Conservation (phyloP, 2,888 invertebrate genomes). For the Mesorhabditis spiculigera region DNA sequence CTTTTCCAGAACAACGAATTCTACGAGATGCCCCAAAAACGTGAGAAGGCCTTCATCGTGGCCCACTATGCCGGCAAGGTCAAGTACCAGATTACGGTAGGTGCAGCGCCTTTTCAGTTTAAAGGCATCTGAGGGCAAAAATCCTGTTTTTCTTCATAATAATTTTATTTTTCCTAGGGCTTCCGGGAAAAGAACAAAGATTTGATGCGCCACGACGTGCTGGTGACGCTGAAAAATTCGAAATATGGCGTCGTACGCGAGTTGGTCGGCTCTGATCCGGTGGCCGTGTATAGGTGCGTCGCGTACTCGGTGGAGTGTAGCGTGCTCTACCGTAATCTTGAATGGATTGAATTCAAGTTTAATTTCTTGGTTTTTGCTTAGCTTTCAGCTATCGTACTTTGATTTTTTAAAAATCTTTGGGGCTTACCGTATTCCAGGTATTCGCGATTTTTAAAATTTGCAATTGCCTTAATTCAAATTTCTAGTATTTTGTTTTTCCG, state of each 20-base stretch:
- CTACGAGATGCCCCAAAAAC: slow-evolving; percentile 86
- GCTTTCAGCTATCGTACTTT: no score
- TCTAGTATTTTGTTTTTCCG: no score
- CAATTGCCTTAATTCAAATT: no score
- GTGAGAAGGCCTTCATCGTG: slow-evolving; percentile 86
- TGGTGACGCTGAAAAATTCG: slow-evolving; percentile 86
- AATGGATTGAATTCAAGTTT: no score
- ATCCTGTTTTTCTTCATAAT: background rate
- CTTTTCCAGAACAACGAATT: slow-evolving; percentile 69
- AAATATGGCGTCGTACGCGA: slow-evolving; percentile 87
- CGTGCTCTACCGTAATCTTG: no score
- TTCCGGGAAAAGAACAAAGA: slow-evolving; percentile 94
- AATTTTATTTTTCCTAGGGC: slow-evolving; percentile 63
- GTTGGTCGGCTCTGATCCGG: slow-evolving; percentile 85
- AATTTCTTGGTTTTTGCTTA: no score
- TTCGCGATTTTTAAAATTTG: no score
- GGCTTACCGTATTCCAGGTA: no score
- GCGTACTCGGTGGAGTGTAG: no score
- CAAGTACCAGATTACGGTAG: slow-evolving; percentile 77
- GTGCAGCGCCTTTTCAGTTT: slow-evolving; percentile 70
- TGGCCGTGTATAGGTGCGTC: slow-evolving; percentile 72
- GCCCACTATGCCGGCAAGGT: slow-evolving; percentile 94
- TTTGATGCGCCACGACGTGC: slow-evolving; percentile 87
- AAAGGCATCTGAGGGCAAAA: no score
- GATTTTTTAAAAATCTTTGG: no score